These are phyloP conservation scores for Chloropsis cyanopogon DNA, from an alignment of 2,113 vertebrate species.

Conservation along the genomic window DNA sequence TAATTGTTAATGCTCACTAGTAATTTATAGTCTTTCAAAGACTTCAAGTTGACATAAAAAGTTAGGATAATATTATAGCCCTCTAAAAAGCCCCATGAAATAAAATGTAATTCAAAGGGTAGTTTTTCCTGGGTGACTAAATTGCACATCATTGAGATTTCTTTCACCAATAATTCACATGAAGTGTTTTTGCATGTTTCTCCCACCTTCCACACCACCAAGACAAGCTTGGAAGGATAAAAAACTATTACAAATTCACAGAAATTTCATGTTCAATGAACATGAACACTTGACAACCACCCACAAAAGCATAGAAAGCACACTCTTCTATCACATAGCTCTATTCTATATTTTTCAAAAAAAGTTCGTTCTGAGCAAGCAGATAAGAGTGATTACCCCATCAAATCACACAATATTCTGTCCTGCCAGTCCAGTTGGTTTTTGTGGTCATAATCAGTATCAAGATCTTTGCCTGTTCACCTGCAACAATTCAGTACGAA, in stretches of 20 bases:
- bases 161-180: background rate
- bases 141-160: background rate
- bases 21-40: background rate
- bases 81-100: background rate
- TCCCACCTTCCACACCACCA: background rate
- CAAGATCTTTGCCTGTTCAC: background rate
- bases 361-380: background rate
- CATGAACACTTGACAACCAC: background rate
- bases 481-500: background rate
- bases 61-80: background rate
- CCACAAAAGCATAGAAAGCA: background rate
- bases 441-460: background rate
- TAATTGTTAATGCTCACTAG: background rate
- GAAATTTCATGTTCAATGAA: background rate
- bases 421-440: background rate
- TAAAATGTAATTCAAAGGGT: background rate
- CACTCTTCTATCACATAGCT: background rate
- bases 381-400: background rate
- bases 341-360: background rate
- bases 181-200: background rate
- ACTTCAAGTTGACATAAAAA: background rate
- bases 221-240: background rate
- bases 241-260: background rate
- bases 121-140: background rate
- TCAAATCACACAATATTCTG: background rate